Conservation (phyloP, 2,797 vertebrate species). For the Pelochelys cantorii region DNA sequence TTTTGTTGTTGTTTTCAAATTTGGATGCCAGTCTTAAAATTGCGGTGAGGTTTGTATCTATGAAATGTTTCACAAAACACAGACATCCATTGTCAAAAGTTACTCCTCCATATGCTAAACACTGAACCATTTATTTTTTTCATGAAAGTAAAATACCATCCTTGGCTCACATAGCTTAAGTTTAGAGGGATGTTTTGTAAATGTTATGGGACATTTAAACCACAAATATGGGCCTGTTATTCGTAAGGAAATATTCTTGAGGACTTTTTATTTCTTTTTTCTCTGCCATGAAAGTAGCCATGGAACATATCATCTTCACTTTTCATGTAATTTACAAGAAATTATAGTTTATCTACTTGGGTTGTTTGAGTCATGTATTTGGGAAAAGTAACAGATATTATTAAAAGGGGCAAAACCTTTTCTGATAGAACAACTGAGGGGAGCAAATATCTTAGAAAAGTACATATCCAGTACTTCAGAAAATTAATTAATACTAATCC, state of each 20-base stretch:
- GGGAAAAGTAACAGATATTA: neutral
- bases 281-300: neutral
- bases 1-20: neutral
- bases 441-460: neutral
- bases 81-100: neutral
- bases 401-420: neutral
- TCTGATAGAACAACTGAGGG: neutral
- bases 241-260: neutral
- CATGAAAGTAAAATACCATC: neutral
- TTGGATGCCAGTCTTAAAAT: neutral
- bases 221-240: neutral
- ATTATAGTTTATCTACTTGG: neutral
- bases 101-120: neutral
- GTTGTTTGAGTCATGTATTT: neutral
- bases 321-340: conserved; percentile 6
- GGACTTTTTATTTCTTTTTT: neutral
- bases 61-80: neutral
- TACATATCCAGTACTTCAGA: neutral
- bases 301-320: neutral
- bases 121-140: neutral
- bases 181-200: neutral
- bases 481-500: neutral
- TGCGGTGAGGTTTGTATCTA: neutral
- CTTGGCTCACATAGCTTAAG: neutral
- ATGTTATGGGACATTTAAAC: neutral